Base-by-base conservation (phyloP, 2,797 vertebrate species). In the Catostomus latipinnis region DNA sequence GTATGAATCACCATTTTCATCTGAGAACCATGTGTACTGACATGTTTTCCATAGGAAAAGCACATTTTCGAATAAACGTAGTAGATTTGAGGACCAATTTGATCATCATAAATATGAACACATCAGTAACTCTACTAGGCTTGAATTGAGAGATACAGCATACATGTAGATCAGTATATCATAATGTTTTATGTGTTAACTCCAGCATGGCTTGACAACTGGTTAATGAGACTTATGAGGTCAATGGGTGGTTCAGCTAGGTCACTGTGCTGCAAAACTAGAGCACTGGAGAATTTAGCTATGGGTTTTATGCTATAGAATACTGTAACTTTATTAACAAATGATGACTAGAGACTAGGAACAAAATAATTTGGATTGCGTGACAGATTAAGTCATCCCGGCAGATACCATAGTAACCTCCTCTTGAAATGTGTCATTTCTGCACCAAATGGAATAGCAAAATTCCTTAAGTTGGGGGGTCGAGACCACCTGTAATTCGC, bases 1-100 rank as follows among this genome's bases (percentile, higher is more conserved):
- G 16, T 58, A 50, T 68, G 69, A 18, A 67, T 63, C 14, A 73
- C 48, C 56, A 74, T 60, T 78, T 79, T 65, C 46, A 34, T 34
- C 34, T 34, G 34, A 34, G 34, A 34, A 34, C 34, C 34, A 34
- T 34, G 34, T 34, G 2, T 34, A 34, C 4, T 34, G 34, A 34
- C 34, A 34, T 34, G 14, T 14, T 52, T 69, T 45, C 66, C 5
- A 4, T 18, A 62, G 63, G 61, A 49, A 43, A 48, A 1, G 16
- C 49, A 45, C 10, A 14, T 49, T 74, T 57, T 57, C 34, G 2
- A 34, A 50, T 8, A 43, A 65, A 72, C n/a, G 7, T 6, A 34
- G 46, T 13, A 8, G 9, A 61, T 12, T 18, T 11, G 4, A 56
- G 52, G 7, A 34, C 34, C 34, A 34, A 34, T 61, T 12, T 22